Evolutionary conservation across 2,113 vertebrate species (phyloP).

Genomic region (Rhodinocichla rosea): DNA sequence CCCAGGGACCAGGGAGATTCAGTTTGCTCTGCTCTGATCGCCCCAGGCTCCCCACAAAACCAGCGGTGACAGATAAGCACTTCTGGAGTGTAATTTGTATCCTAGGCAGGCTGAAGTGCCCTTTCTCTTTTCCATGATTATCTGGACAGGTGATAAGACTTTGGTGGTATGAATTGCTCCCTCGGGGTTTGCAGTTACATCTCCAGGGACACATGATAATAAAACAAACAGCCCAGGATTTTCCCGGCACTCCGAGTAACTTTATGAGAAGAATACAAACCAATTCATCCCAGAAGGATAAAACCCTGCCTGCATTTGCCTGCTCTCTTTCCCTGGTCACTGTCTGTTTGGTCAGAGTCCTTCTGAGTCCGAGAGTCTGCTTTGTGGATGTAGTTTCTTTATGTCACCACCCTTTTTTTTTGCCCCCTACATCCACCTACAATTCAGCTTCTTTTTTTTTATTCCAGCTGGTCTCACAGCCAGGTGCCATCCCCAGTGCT

Average conservation of each 20-base stretch:
- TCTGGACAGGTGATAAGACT: slow-evolving; percentile 63
- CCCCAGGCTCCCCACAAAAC: not conserved
- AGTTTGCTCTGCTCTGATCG: fast-evolving
- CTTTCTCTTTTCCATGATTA: slow-evolving; percentile 59
- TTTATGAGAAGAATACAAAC: not conserved
- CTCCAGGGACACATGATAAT: slow-evolving; percentile 55
- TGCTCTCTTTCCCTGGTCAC: not conserved
- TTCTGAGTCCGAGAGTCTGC: not conserved
- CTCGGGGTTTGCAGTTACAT: slow-evolving; percentile 41
- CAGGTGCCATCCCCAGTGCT: not conserved
- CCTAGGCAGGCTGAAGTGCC: slow-evolving; percentile 4
- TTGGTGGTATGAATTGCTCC: slow-evolving; percentile 20
- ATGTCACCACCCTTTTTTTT: fast-evolving
- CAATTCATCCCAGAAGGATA: not conserved
- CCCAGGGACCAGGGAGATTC: not conserved
- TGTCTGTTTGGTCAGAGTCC: not conserved
- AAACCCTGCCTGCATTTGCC: not conserved
- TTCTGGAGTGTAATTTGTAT: slow-evolving; percentile 36
- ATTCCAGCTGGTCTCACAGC: not conserved
- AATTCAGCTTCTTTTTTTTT: not conserved
- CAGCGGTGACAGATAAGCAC: not conserved
- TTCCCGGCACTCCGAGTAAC: not conserved
- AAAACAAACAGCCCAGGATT: slow-evolving; percentile 45
- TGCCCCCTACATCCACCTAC: not conserved
- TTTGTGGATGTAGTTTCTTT: not conserved